phyloP scores from a whole-genome alignment of 2,888 invertebrate species.

The Pristionchus exspectatus region DNA sequence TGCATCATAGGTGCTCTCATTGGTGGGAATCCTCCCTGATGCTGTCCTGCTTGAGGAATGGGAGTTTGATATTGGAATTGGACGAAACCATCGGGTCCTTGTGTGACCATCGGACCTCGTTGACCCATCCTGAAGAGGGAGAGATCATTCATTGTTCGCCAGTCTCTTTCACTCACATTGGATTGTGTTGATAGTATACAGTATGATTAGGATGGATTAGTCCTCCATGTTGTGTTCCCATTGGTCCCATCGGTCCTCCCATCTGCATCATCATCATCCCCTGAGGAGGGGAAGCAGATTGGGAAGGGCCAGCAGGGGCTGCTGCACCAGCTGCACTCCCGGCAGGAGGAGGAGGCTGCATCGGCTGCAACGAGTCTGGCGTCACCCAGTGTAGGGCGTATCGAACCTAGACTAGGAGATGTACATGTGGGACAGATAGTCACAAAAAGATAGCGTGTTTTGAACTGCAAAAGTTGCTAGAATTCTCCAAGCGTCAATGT shows the following conservation, averaged over 20 bases:
- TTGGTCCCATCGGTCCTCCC: not conserved
- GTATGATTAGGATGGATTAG: not conserved
- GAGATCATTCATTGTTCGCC: not conserved
- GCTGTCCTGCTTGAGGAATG: not conserved
- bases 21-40: not conserved
- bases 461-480: not conserved
- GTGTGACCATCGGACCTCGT: not conserved
- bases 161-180: not conserved
- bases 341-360: not conserved
- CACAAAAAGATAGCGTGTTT: not conserved
- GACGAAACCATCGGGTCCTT: slow-evolving; percentile 22
- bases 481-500: no score
- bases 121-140: slow-evolving; percentile 7
- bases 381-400: slow-evolving; percentile 13
- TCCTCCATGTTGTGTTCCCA: not conserved
- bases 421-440: not conserved
- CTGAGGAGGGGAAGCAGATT: not conserved
- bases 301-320: not conserved
- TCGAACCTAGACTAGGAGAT: not conserved
- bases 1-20: not conserved
- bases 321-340: not conserved
- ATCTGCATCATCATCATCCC: slow-evolving; percentile 42
- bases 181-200: not conserved
- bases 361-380: slow-evolving; percentile 5
- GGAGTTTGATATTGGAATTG: not conserved